Evolutionary conservation across 2,113 vertebrate genomes (phyloP).

Genomic region (Macrotus californicus): DNA sequence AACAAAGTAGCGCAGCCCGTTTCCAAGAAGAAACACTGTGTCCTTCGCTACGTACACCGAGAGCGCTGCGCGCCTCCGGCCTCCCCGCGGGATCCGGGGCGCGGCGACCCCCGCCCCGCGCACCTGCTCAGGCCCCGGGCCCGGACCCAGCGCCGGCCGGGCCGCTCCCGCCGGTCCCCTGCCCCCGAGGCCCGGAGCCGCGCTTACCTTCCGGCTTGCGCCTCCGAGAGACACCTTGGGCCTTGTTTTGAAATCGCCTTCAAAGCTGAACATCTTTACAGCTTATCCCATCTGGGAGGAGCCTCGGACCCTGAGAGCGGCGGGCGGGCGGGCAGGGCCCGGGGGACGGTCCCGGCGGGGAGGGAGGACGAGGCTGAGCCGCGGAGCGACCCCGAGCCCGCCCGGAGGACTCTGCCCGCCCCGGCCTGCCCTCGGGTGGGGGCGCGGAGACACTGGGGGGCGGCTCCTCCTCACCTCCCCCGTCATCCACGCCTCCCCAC

Average conservation of each 20-base stretch:
- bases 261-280: constrained; percentile 97
- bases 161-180: not conserved
- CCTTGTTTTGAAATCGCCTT: constrained; percentile 97
- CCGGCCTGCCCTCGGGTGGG: constrained; percentile 4
- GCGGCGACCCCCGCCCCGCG: not conserved
- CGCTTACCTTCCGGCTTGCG: constrained; percentile 93
- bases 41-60: not conserved
- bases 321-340: not conserved
- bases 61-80: not conserved
- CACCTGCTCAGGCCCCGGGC: not conserved
- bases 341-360: not conserved
- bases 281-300: constrained; percentile 87
- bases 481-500: constrained; percentile 54
- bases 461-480: constrained; percentile 31
- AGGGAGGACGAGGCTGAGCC: not conserved
- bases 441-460: constrained; percentile 5
- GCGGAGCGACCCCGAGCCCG: not conserved
- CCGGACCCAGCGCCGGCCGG: not conserved
- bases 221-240: constrained; percentile 98
- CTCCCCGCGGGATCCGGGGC: not conserved
- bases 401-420: not conserved
- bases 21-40: not conserved
- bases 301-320: not conserved
- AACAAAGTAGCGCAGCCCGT: not conserved
- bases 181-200: not conserved